Evolutionary conservation across 2,113 vertebrate genomes (phyloP), one percentile per base, ranked within the genome.

Genomic region (Acanthochromis polyacanthus): DNA sequence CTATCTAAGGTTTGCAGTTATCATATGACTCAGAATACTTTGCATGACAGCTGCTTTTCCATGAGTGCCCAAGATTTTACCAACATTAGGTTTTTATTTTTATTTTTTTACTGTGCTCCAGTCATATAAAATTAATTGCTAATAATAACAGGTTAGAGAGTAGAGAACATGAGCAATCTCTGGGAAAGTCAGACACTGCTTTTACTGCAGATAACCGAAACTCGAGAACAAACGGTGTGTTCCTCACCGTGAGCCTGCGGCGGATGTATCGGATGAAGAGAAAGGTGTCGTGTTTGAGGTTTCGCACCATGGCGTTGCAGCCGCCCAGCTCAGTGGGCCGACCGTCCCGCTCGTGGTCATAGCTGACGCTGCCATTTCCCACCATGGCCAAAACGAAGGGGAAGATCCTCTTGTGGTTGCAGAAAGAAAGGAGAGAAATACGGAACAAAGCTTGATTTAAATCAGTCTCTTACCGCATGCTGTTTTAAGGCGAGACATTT

Each of bases 201-300:
- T n/a, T 61, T 32, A 48, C 1, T 0, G 28, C 11, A 1, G 14
- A 25, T 65, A 12, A 60, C 4, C 32, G 4, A 32, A 12, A 12
- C 15, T 4, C 1, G 6, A 46, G 59, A 17, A 38, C 19, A 30
- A 11, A 36, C 3, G 1, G 19, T 5, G 43, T 3, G 2, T 32
- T n/a, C 59, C 96, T 96, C 85, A 99, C 98, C 73, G 97, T 99
- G 32, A 99, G 94, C n/a, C 98, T 92, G 86, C 96, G 96, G 71
- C 97, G 97, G 58, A 97, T 92, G 1, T 99, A 99, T 89, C 97
- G 95, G 82, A 99, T 97, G 84, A 99, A 97, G 53, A 99, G 93
- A 94, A 99, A 99, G 67, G 96, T 96, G 94, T 99, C 98, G 0
- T 99, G 97, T n/a, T 97, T 95, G 53, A 97, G 95, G 90, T 99